Conservation (phyloP, 2,113 vertebrate genomes). For the Syngnathus floridae region DNA sequence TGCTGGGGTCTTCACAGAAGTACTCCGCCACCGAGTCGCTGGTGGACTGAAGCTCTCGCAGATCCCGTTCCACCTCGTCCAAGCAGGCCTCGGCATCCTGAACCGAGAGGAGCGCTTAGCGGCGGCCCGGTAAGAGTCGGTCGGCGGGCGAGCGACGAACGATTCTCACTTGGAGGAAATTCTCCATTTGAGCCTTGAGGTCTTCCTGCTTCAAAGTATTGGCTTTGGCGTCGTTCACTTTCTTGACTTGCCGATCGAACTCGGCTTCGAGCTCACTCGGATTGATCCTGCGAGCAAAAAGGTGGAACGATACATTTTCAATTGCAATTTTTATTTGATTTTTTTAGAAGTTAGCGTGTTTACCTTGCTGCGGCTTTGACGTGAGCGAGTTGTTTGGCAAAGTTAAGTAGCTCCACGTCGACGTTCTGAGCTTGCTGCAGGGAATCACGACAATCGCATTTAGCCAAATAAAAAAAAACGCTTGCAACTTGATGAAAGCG, state of each 20-base stretch:
- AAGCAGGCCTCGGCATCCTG: constrained; percentile 63
- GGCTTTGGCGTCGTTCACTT: constrained; percentile 49
- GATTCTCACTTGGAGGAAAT: constrained; percentile 59
- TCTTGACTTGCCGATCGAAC: constrained; percentile 53
- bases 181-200: constrained; percentile 64
- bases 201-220: constrained; percentile 59
- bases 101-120: constrained; percentile 3
- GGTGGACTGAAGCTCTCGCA: constrained; percentile 48
- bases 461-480: neutral
- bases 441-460: constrained; percentile 8
- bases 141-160: too few species aligned
- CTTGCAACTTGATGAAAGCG: neutral
- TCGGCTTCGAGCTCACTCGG: constrained; percentile 68
- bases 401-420: constrained; percentile 59
- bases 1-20: constrained; percentile 69
- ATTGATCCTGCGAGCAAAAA: constrained; percentile 50
- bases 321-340: neutral
- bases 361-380: constrained; percentile 66
- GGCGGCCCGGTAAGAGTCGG: too few species aligned
- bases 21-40: constrained; percentile 67
- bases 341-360: neutral
- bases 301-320: neutral
- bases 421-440: constrained; percentile 69
- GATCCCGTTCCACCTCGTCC: constrained; percentile 42
- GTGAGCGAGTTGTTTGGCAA: constrained; percentile 63